phyloP scores from a whole-genome alignment of 1,140 invertebrate genomes.

The Hestina assimilis region DNA sequence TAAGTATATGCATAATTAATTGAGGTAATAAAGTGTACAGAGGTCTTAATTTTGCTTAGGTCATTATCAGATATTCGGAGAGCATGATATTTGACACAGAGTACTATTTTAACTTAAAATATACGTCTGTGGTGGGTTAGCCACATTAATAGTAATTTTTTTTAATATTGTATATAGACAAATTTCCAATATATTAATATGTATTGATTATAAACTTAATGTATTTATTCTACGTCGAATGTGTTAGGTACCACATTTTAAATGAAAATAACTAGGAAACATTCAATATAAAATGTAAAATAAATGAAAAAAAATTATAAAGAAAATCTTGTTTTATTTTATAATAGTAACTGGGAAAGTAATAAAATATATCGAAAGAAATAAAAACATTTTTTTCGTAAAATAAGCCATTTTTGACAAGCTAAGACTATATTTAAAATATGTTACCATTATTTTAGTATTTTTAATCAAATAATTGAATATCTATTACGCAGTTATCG shows the following conservation, averaged over 20 bases:
- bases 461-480: background rate
- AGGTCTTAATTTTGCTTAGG: background rate
- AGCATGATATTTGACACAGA: conserved; percentile 43
- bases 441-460: too few species aligned
- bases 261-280: conserved; percentile 5
- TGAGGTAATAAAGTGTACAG: too few species aligned
- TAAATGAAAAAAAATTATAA: conserved; percentile 26
- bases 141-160: conserved; percentile 2
- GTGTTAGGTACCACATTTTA: background rate
- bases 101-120: conserved; percentile 60
- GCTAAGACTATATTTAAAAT: too few species aligned
- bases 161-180: background rate
- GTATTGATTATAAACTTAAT: background rate
- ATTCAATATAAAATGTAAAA: conserved; percentile 17
- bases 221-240: conserved; percentile 19
- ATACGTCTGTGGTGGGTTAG: conserved; percentile 54
- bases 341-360: background rate
- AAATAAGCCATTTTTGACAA: too few species aligned
- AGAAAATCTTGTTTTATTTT: conserved; percentile 25
- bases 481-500: background rate
- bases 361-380: too few species aligned
- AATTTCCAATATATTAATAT: background rate
- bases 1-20: too few species aligned
- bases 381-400: too few species aligned
- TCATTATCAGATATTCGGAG: conserved; percentile 4